Evolutionary conservation across 2,888 invertebrate species (phyloP).

Genomic region (Caenorhabditis sp.): DNA sequence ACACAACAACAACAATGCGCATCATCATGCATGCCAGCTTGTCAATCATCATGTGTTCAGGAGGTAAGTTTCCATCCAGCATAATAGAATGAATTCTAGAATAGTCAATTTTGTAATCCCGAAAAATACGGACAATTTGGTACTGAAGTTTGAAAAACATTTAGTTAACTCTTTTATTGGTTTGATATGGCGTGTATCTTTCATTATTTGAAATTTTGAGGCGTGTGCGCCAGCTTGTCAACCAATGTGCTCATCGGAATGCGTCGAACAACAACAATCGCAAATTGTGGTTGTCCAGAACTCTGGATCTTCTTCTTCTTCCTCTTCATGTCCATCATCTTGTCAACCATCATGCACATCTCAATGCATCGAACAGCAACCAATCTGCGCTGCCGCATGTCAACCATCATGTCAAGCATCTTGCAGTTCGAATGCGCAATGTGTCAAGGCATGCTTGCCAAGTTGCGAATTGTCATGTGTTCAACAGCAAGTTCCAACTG

Average conservation of each 20-base stretch:
- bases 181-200: too few relatives aligned
- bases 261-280: slow-evolving; percentile 50
- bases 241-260: slow-evolving; percentile 53
- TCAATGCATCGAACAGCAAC: slow-evolving; percentile 46
- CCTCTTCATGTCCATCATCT: slow-evolving; percentile 25
- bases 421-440: slow-evolving; percentile 42
- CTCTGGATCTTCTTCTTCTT: slow-evolving; percentile 16
- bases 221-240: slow-evolving; percentile 57
- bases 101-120: too few relatives aligned
- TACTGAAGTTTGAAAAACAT: background rate
- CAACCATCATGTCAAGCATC: slow-evolving; percentile 46
- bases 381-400: slow-evolving; percentile 54
- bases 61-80: background rate
- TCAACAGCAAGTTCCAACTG: slow-evolving; percentile 26
- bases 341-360: slow-evolving; percentile 52
- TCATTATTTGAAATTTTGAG: slow-evolving; percentile 7
- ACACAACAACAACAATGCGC: slow-evolving; percentile 45
- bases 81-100: background rate
- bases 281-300: slow-evolving; percentile 51
- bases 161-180: too few relatives aligned
- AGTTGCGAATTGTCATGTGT: slow-evolving; percentile 54
- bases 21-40: slow-evolving; percentile 54
- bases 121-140: too few relatives aligned
- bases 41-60: slow-evolving; percentile 47
- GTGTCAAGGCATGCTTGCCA: slow-evolving; percentile 42